Percentiles rank a stretch among this genome's conserved stretches.
These are phyloP conservation scores for Pogona vitticeps DNA, from an alignment of 2,113 vertebrate genomes.

Conservation along the genomic window DNA sequence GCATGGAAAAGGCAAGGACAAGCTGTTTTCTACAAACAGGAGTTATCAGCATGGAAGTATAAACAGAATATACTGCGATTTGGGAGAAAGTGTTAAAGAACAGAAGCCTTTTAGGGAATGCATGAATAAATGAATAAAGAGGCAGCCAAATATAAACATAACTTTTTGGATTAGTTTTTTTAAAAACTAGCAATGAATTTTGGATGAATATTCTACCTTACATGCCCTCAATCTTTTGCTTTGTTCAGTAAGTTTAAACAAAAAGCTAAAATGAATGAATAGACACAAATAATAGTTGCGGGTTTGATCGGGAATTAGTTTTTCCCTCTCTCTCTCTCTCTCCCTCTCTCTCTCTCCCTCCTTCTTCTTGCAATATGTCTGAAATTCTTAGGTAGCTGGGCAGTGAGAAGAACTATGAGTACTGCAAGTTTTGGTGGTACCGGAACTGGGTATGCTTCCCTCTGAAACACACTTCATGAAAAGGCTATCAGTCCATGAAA, in stretches of 20 bases:
- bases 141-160: conserved; percentile 8
- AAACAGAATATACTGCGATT: conserved; percentile 23
- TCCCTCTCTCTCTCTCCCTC: no score
- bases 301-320: not conserved
- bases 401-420: not conserved
- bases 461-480: no score
- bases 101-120: not conserved
- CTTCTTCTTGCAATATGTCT: not conserved
- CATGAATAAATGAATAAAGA: not conserved
- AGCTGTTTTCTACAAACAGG: conserved; percentile 30
- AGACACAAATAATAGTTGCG: not conserved
- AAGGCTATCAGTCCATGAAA: no score
- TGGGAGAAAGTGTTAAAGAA: not conserved
- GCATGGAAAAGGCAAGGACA: conserved; percentile 18
- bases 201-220: conserved; percentile 21
- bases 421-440: not conserved
- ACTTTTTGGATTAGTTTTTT: not conserved
- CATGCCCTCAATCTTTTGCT: not conserved
- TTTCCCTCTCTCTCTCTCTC: no score
- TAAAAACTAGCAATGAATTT: not conserved
- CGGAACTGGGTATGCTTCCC: no score
- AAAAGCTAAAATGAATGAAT: not conserved
- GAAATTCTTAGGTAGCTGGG: not conserved
- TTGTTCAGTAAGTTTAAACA: not conserved
- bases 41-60: not conserved